Evolutionary conservation across 2,113 vertebrate genomes (phyloP), one percentile per base, ranked within the genome.

Genomic region (Scartelaos histophorus): DNA sequence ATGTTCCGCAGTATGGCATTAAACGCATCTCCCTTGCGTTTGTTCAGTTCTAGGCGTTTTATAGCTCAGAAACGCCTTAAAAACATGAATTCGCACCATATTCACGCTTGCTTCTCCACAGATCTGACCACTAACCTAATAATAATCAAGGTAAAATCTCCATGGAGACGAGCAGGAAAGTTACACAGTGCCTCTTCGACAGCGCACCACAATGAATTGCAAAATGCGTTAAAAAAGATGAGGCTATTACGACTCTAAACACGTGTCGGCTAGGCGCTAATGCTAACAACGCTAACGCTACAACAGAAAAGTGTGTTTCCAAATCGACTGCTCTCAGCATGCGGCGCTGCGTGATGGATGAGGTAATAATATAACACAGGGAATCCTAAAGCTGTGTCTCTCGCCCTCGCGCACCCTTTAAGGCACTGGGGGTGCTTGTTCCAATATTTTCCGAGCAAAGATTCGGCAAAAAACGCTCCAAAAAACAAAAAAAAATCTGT

Each of bases 401-500:
- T 78, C 54, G 24, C 25, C 58, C 58, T 82, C 73, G 72, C 7
- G 75, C 89, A 91, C 89, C 90, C 92, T 87, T 92, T 92, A 94
- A 94, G 94, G 94, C 94, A 94, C 94, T 93, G 79, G 90, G 90
- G 92, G 92, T 91, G 93, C 89, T 86, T 88, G 13, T 81, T 54
- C 51, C 79, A 82, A 78, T 73, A 80, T 79, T 89, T 80, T 38
- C 73, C 53, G 24, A 67, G 78, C 84, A 75, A 58, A 75, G 75
- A 79, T 76, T 71, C 74, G 62, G 74, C 79, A 66, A 57, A 57
- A n/a, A 24, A 45, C 12, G 79, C 70, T 76, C 64, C 56, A 6
- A 43, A 43, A 43, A 43, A 29, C 54, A 19, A 56, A 58, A 58
- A 24, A 13, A 77, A 69, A 13, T 66, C 76, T 82, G 83, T 84